Conservation (phyloP, 2,113 vertebrate species). For the Antechinus stuartii region DNA sequence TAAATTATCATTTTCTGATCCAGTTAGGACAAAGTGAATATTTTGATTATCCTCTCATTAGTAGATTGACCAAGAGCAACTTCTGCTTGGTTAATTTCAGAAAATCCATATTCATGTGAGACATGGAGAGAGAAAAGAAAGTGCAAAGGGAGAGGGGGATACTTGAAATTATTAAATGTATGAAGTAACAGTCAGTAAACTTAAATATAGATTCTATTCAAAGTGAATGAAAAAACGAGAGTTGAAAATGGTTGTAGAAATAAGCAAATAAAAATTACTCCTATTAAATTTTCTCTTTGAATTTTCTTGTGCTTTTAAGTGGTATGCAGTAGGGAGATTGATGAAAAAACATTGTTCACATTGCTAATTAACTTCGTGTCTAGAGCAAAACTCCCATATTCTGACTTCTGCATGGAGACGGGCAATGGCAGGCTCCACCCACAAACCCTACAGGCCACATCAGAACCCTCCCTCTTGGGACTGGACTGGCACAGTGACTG, state of each 20-base stretch:
- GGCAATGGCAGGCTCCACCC: neutral
- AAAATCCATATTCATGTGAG: neutral
- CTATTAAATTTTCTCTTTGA: constrained; percentile 20
- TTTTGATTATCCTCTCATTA: neutral
- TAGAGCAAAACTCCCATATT: neutral
- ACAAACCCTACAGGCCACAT: neutral
- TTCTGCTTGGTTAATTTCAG: neutral
- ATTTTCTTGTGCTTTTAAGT: constrained; percentile 28
- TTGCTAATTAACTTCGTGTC: neutral
- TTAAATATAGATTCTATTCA: constrained; percentile 9
- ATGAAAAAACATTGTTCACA: neutral
- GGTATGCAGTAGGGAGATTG: neutral
- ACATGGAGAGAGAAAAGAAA: neutral
- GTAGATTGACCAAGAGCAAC: neutral
- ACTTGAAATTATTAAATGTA: constrained; percentile 4
- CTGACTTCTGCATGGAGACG: neutral
- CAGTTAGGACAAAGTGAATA: neutral
- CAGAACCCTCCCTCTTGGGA: neutral
- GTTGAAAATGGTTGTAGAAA: constrained; percentile 34
- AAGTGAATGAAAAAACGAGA: constrained; percentile 47
- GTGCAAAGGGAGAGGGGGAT: neutral
- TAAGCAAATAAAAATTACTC: constrained; percentile 26
- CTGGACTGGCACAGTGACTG: neutral
- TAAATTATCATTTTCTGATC: neutral
- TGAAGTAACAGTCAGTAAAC: constrained; percentile 18